These are phyloP conservation scores for Molossus alvarezi DNA, from an alignment of 2,797 vertebrate genomes.

Conservation along the genomic window DNA sequence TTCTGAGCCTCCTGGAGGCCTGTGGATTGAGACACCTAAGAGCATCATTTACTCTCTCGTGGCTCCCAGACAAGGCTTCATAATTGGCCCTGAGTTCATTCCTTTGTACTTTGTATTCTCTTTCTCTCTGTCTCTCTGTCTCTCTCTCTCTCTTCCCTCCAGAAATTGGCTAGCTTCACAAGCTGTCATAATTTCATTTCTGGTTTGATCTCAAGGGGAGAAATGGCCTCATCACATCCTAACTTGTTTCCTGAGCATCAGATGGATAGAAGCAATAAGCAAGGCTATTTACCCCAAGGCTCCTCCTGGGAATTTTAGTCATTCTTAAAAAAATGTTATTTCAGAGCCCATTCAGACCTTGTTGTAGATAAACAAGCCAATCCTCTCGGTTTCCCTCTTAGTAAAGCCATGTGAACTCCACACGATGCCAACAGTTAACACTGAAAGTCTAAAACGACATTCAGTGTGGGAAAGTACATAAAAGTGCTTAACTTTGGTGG, in stretches of 20 bases:
- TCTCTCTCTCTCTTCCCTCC: background rate
- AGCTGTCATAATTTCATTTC: conserved; percentile 63
- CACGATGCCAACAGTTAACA: background rate
- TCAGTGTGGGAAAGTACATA: background rate
- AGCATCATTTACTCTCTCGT: background rate
- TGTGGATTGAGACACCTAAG: background rate
- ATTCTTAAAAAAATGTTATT: conserved; percentile 40
- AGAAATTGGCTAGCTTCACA: background rate
- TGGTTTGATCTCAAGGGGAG: conserved; percentile 46
- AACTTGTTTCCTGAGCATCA: background rate
- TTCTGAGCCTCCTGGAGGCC: background rate
- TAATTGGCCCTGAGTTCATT: background rate
- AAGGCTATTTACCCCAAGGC: conserved; percentile 42
- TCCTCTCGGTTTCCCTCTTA: background rate
- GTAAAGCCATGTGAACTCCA: background rate
- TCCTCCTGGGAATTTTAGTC: conserved; percentile 59
- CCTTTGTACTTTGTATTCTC: background rate
- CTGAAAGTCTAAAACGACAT: background rate
- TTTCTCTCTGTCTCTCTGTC: too few relatives aligned
- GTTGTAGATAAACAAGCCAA: background rate
- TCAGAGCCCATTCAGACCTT: conserved; percentile 29
- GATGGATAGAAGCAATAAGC: conserved; percentile 50
- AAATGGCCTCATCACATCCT: conserved; percentile 19
- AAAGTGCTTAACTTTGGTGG: background rate
- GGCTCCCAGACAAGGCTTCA: background rate